phyloP scores from a whole-genome alignment of 2,113 vertebrate genomes.

The Recurvirostra avosetta region DNA sequence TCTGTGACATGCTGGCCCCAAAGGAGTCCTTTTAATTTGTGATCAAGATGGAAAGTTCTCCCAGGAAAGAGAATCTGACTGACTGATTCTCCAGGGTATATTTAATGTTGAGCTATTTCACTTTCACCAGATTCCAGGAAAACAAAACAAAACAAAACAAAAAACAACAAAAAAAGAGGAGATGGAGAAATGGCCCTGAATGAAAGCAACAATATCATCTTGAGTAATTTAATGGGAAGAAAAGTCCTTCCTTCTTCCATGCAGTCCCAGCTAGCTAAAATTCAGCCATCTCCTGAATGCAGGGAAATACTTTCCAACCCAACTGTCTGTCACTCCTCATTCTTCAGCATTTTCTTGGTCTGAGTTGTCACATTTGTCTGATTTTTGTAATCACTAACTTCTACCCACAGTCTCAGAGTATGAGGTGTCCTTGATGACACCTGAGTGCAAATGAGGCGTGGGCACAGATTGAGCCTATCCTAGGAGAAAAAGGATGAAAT shows the following conservation, averaged over 20 bases:
- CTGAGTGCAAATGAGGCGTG: not conserved
- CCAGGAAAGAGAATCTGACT: not conserved
- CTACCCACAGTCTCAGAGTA: not conserved
- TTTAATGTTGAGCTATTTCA: not conserved
- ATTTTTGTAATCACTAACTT: not conserved
- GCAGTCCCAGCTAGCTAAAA: not conserved
- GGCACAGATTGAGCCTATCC: not conserved
- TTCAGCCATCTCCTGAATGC: not conserved
- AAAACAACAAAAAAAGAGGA: fast-evolving
- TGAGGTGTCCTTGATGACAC: not conserved
- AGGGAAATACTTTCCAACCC: not conserved
- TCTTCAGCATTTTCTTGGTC: not conserved
- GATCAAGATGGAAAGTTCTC: not conserved
- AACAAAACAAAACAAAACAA: too few relatives aligned
- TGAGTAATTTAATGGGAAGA: not conserved
- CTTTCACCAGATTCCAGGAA: not conserved
- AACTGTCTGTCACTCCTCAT: conserved; percentile 3
- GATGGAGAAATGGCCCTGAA: not conserved
- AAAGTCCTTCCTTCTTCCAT: not conserved
- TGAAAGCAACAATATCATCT: not conserved
- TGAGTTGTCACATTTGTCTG: not conserved
- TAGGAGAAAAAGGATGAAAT: not conserved
- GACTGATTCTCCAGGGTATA: not conserved
- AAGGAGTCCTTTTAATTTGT: not conserved
- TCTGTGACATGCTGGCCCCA: not conserved